Evolutionary conservation across 1,140 invertebrate species (phyloP).

Genomic region (Drosophila bifasciata): DNA sequence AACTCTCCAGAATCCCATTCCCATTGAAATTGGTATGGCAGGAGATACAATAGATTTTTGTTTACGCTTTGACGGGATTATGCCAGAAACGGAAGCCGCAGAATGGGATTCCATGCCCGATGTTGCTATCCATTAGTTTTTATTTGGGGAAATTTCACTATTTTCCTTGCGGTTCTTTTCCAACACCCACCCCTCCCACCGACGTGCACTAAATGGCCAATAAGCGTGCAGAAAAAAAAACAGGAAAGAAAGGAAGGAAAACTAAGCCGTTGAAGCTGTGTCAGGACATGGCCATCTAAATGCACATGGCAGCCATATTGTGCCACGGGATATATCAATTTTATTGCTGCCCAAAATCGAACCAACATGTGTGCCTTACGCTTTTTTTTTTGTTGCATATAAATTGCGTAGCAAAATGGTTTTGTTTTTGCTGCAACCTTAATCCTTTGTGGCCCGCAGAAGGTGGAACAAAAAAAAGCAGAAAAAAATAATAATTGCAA

Average conservation of each 20-base stretch:
- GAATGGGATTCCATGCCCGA: conserved; percentile 39
- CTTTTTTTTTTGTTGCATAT: conserved; percentile 59
- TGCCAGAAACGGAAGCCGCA: conserved; percentile 57
- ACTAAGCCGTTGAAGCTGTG: conserved; percentile 65
- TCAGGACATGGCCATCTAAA: conserved; percentile 40
- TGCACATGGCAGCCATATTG: conserved; percentile 70
- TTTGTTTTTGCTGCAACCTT: conserved; percentile 49
- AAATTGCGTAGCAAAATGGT: conserved; percentile 75
- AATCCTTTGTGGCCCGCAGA: conserved; percentile 53
- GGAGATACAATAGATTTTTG: conserved; percentile 62
- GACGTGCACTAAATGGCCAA: conserved; percentile 80
- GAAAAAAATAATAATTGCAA: conserved; percentile 65
- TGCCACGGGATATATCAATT: conserved; percentile 77
- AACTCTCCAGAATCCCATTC: conserved; percentile 40
- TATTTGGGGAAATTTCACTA: conserved; percentile 68
- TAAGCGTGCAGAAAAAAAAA: conserved; percentile 59
- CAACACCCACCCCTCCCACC: too few relatives aligned
- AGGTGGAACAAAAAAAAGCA: conserved; percentile 13
- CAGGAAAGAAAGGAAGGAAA: conserved; percentile 44
- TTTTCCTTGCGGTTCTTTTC: conserved; percentile 61
- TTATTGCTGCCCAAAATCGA: conserved; percentile 71
- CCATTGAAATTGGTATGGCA: conserved; percentile 25
- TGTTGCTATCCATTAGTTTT: conserved; percentile 69
- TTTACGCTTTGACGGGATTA: conserved; percentile 83
- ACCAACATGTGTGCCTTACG: conserved; percentile 58